Evolutionary conservation across 1,140 invertebrate genomes (phyloP).

Genomic region (Neelides sp.): DNA sequence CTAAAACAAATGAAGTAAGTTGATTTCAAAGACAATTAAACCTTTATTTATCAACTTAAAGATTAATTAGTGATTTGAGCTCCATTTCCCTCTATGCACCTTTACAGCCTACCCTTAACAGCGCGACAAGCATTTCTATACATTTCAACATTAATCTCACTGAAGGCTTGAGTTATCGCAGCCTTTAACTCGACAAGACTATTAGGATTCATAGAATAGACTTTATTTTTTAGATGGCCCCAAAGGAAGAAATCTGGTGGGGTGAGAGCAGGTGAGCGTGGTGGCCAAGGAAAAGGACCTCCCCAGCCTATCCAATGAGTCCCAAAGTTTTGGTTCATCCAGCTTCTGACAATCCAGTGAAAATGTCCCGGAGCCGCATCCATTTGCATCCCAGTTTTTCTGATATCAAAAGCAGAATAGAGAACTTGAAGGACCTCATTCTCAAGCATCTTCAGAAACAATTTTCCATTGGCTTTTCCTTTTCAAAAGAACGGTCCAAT

Average conservation of each 20-base stretch:
- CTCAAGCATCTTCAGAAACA: slow-evolving; percentile 29
- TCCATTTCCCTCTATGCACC: no score
- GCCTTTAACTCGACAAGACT: background rate
- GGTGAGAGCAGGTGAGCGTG: slow-evolving; percentile 36
- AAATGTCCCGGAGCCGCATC: slow-evolving; percentile 37
- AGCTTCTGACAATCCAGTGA: slow-evolving; percentile 29
- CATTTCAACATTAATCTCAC: background rate
- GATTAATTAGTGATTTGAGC: no score
- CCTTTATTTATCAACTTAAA: no score
- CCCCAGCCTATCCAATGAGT: slow-evolving; percentile 36
- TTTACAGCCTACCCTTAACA: no score
- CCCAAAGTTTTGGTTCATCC: slow-evolving; percentile 34
- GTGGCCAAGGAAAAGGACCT: slow-evolving; percentile 36
- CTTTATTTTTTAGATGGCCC: slow-evolving; percentile 35
- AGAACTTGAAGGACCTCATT: slow-evolving; percentile 12
- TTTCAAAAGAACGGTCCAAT: slow-evolving; percentile 34
- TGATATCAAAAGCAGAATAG: background rate
- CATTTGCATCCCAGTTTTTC: slow-evolving; percentile 33
- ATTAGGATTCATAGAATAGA: slow-evolving; percentile 21
- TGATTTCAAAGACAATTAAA: no score
- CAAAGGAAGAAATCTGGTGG: slow-evolving; percentile 37
- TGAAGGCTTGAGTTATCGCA: background rate
- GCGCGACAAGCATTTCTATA: no score
- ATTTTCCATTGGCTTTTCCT: slow-evolving; percentile 28
- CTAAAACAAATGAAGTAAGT: no score